Conservation (phyloP, 2,888 invertebrate genomes). For the Frankliniella fusca region DNA sequence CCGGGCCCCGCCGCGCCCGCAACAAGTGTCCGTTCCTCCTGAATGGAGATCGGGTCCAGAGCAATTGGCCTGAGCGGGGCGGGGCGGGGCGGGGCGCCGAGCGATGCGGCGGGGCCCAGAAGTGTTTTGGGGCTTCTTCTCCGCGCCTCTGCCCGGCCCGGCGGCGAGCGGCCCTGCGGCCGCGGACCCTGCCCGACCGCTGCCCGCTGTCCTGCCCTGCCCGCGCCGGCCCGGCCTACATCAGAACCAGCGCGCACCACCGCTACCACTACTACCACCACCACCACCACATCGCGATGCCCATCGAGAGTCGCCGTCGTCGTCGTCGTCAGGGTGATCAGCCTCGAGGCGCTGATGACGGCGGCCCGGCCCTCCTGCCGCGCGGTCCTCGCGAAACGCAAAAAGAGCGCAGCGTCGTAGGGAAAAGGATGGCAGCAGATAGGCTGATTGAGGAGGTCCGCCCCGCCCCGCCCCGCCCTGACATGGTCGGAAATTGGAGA, state of each 20-base stretch:
- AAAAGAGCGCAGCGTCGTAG: too few species aligned
- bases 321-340: too few species aligned
- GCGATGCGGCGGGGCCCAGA: too few species aligned
- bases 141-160: neutral
- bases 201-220: neutral
- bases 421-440: too few species aligned
- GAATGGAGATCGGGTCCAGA: constrained; percentile 18
- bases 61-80: neutral
- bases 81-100: too few species aligned
- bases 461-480: too few species aligned
- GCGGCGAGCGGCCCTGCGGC: neutral
- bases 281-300: neutral
- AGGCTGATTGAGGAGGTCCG: too few species aligned
- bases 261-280: neutral
- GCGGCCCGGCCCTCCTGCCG: too few species aligned
- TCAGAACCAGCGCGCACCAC: neutral
- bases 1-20: too few species aligned
- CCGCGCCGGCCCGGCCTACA: neutral
- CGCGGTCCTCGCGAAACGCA: too few species aligned
- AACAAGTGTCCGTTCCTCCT: neutral
- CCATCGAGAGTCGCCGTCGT: too few species aligned
- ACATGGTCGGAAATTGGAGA: neutral
- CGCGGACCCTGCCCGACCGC: neutral
- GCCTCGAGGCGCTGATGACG: too few species aligned
- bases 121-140: constrained; percentile 17